Conservation (phyloP, 2,797 vertebrate genomes). For the Helarctos malayanus region DNA sequence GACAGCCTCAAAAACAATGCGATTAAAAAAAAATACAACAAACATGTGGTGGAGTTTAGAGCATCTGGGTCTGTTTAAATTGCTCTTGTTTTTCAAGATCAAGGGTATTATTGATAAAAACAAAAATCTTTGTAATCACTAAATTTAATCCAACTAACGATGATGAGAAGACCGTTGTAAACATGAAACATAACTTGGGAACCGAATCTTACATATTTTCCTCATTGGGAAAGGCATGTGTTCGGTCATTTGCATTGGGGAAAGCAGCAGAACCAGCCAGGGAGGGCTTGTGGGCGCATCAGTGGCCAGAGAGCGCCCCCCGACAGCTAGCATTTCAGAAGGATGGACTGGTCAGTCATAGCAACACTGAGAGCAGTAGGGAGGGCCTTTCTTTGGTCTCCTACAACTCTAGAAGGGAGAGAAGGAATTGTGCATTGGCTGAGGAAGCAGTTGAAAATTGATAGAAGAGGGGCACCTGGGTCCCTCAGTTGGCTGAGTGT, state of each 20-base stretch:
- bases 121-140: constrained; percentile 89
- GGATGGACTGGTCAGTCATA: background rate
- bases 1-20: constrained; percentile 87
- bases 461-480: background rate
- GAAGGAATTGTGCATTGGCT: background rate
- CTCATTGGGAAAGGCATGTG: constrained; percentile 67
- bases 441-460: constrained; percentile 13
- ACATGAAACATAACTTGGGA: constrained; percentile 86
- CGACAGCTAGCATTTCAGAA: constrained; percentile 8
- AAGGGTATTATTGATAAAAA: constrained; percentile 90
- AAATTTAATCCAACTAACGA: constrained; percentile 89
- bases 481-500: background rate
- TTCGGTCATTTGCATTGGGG: constrained; percentile 70
- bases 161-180: constrained; percentile 86
- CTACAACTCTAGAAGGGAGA: background rate
- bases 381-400: background rate
- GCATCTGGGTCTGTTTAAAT: constrained; percentile 90
- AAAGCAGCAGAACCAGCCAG: constrained; percentile 47
- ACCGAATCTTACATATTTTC: constrained; percentile 81
- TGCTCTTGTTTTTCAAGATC: constrained; percentile 89
- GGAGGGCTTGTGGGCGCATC: constrained; percentile 22
- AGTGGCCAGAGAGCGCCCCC: constrained; percentile 41
- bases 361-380: background rate
- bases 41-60: constrained; percentile 89
- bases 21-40: constrained; percentile 86